Evolutionary conservation across 1,140 invertebrate species (phyloP).

Genomic region (Heliothis virescens): DNA sequence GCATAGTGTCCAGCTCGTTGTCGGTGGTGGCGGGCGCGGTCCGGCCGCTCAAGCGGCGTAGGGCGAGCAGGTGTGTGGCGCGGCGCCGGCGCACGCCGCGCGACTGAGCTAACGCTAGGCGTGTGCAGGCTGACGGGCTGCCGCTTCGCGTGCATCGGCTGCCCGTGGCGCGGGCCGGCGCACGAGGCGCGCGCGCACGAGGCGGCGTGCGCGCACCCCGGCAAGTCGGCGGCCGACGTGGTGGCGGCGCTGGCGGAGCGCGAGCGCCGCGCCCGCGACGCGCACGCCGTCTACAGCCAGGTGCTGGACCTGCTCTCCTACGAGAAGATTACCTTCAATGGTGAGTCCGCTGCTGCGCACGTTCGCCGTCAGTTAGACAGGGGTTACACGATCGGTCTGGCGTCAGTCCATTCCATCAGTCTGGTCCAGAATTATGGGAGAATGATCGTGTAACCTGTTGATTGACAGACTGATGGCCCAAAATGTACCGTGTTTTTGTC

Average conservation of each 20-base stretch:
- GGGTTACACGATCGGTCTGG: no score
- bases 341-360: constrained; percentile 89
- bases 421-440: no score
- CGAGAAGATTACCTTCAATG: constrained; percentile 98
- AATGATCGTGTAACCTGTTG: no score
- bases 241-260: constrained; percentile 92
- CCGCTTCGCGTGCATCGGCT: constrained; percentile 95
- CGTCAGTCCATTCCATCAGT: no score
- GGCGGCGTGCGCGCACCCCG: constrained; percentile 92
- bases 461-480: no score
- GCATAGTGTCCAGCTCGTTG: constrained; percentile 71
- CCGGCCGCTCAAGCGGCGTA: constrained; percentile 62
- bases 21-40: constrained; percentile 61
- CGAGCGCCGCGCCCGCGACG: constrained; percentile 90
- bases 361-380: no score
- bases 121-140: constrained; percentile 91
- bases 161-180: constrained; percentile 95
- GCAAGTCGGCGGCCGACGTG: constrained; percentile 93
- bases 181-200: constrained; percentile 94
- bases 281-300: constrained; percentile 91
- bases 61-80: constrained; percentile 58
- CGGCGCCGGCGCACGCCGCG: constrained; percentile 35
- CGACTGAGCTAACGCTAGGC: background rate
- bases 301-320: constrained; percentile 96
- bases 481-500: no score